Evolutionary conservation across 2,888 invertebrate genomes (phyloP).

Genomic region (Mimas tiliae): DNA sequence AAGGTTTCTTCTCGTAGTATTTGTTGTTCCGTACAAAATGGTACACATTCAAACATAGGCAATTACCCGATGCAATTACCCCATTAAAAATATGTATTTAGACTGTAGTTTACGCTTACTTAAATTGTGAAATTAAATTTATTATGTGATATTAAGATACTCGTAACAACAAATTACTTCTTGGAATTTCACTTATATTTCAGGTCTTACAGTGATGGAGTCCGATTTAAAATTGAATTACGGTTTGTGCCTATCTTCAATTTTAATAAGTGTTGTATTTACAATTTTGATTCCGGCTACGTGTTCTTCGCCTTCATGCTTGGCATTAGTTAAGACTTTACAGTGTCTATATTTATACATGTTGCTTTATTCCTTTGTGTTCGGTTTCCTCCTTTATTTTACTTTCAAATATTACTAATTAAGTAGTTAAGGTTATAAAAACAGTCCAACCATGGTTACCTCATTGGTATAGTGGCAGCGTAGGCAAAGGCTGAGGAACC

Average conservation of each 20-base stretch:
- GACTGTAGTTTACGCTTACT: no score
- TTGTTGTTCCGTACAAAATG: no score
- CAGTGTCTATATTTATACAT: background rate
- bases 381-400: background rate
- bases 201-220: constrained; percentile 61
- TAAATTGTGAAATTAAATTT: background rate
- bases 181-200: constrained; percentile 31
- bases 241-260: constrained; percentile 56
- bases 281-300: constrained; percentile 8
- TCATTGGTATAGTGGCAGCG: no score
- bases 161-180: background rate
- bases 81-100: no score
- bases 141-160: background rate
- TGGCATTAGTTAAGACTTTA: background rate
- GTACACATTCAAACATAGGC: no score
- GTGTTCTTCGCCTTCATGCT: background rate
- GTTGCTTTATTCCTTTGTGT: background rate
- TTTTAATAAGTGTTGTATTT: constrained; percentile 12
- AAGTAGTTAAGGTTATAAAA: no score
- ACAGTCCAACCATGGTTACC: no score
- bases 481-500: no score
- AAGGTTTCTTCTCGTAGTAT: no score
- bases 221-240: constrained; percentile 63
- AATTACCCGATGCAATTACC: no score
- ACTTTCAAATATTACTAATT: no score